Percentiles rank a stretch among this genome's conserved stretches.
Conservation (phyloP, 64 coral and sea anemone species). For the Montipora foliosa region DNA sequence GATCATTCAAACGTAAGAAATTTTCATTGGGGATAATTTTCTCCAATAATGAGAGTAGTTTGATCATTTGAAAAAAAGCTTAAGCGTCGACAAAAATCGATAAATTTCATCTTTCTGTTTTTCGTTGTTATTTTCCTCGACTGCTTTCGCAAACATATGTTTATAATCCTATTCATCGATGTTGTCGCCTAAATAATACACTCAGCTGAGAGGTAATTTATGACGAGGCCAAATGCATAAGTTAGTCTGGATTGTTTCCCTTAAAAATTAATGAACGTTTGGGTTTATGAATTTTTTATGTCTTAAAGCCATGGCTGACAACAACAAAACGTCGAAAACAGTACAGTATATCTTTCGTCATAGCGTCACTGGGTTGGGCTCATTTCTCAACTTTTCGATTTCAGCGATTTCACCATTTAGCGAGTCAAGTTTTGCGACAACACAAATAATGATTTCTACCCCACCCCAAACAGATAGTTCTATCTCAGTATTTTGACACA, state of each 20-base stretch:
- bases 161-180: not conserved
- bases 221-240: not conserved
- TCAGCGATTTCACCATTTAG: no score
- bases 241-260: not conserved
- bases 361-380: no score
- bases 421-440: no score
- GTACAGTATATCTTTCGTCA: no score
- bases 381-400: no score
- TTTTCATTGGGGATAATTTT: constrained; percentile 15
- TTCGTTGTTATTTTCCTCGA: not conserved
- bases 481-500: no score
- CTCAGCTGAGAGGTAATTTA: not conserved
- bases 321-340: no score
- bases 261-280: constrained; percentile 19
- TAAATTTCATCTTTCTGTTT: no score
- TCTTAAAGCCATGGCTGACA: not conserved
- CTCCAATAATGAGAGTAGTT: not conserved
- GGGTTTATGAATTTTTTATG: not conserved
- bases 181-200: not conserved
- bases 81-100: no score
- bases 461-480: no score
- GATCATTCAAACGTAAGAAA: not conserved
- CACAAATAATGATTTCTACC: no score
- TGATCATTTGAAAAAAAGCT: no score
- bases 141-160: not conserved